Percentiles rank a stretch among this genome's conserved stretches.
These are phyloP conservation scores for Micropterix aruncella DNA, from an alignment of 2,888 invertebrate genomes.

Conservation along the genomic window DNA sequence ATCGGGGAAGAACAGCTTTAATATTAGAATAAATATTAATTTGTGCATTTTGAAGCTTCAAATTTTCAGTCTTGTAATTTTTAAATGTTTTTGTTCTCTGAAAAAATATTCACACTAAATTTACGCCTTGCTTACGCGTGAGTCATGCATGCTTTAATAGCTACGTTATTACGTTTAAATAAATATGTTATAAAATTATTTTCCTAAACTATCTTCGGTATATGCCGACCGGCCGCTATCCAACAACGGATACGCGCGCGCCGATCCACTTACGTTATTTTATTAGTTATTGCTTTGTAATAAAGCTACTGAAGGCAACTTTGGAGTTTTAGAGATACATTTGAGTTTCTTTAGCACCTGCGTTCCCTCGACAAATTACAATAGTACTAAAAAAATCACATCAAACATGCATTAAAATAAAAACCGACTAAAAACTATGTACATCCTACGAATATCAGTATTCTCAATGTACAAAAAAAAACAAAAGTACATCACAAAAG, in stretches of 20 bases:
- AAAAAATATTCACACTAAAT: not conserved
- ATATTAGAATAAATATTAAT: conserved; percentile 23
- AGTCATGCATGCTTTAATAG: conserved; percentile 23
- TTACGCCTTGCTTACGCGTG: not conserved
- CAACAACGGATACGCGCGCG: too few relatives aligned
- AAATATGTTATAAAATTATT: conserved; percentile 27
- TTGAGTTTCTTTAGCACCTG: conserved; percentile 36
- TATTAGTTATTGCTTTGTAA: conserved; percentile 22
- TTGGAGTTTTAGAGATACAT: conserved; percentile 37
- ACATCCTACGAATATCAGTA: conserved; percentile 2
- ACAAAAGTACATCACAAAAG: not conserved
- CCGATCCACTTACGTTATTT: too few relatives aligned
- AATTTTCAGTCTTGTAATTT: conserved; percentile 42
- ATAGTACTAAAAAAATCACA: conserved; percentile 6
- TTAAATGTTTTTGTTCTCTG: too few relatives aligned
- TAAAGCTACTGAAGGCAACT: conserved; percentile 38
- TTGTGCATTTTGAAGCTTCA: conserved; percentile 22
- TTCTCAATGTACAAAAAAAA: not conserved
- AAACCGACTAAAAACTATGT: not conserved
- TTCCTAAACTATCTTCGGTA: conserved; percentile 20
- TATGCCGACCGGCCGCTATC: conserved; percentile 25
- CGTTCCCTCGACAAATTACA: conserved; percentile 7
- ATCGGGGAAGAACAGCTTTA: not conserved
- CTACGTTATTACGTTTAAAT: conserved; percentile 18
- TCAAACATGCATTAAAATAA: conserved; percentile 1